Percentiles rank a stretch among this genome's conserved stretches.
phyloP scores from a whole-genome alignment of 2,113 vertebrate species.

The Tragulus kanchil region DNA sequence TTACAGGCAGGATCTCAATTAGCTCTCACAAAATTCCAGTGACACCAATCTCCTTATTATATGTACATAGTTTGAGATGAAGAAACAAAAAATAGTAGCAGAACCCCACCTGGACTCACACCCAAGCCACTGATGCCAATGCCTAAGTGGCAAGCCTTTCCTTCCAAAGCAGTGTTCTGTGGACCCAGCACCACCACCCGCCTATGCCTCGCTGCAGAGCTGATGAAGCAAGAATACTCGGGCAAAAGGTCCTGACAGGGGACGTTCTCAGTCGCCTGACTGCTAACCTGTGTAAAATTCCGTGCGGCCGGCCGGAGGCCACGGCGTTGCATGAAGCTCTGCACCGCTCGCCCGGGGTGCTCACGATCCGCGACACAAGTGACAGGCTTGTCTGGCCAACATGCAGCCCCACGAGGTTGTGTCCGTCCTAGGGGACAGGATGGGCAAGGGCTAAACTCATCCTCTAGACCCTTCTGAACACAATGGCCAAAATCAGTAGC shows the following conservation, averaged over 20 bases:
- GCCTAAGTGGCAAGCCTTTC: no score
- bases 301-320: no score
- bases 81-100: neutral
- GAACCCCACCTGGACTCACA: neutral
- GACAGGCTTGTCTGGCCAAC: neutral
- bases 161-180: neutral
- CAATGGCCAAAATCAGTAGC: neutral
- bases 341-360: neutral
- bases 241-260: fast-evolving
- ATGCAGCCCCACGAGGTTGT: neutral
- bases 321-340: neutral
- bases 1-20: neutral
- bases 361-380: neutral
- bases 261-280: neutral
- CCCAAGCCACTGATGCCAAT: neutral
- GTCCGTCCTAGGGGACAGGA: neutral
- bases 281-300: fast-evolving
- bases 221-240: neutral
- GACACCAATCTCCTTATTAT: neutral
- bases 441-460: neutral
- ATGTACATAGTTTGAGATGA: neutral
- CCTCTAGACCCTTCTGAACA: neutral
- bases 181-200: no score
- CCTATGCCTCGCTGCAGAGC: neutral
- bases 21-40: neutral